Percentiles rank a stretch among this genome's conserved stretches.
Evolutionary conservation across 2,113 vertebrate species (phyloP).

Genomic region (Tragelaphus buxtoni): DNA sequence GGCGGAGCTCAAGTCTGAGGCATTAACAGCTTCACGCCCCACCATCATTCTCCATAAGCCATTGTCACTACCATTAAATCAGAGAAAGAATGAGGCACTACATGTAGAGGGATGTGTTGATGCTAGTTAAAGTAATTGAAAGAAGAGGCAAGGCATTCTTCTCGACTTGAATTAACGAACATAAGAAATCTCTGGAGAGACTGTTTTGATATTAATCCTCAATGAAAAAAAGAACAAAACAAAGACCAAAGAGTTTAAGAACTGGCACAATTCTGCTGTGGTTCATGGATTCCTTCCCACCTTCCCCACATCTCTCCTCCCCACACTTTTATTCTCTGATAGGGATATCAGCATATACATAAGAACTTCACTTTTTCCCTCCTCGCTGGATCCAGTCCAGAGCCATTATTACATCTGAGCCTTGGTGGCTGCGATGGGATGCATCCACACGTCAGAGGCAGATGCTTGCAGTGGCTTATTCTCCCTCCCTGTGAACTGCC

Average conservation of each 20-base stretch:
- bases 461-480: not conserved
- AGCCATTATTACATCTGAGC: not conserved
- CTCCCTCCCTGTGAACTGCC: not conserved
- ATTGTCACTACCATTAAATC: not conserved
- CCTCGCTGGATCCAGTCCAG: not conserved
- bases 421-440: fast-evolving
- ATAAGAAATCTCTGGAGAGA: not conserved
- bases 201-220: not conserved
- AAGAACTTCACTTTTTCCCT: not conserved
- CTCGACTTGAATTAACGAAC: not conserved
- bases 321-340: not conserved
- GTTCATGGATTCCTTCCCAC: not conserved
- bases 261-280: not conserved
- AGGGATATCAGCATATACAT: fast-evolving
- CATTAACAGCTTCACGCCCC: not conserved
- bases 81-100: not conserved
- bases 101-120: not conserved
- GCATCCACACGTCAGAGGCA: not conserved
- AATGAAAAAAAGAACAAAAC: not conserved
- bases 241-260: not conserved
- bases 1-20: not conserved
- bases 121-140: not conserved
- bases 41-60: not conserved
- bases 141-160: not conserved
- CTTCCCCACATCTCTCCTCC: not conserved